Percentiles rank a stretch among this genome's conserved stretches.
Conservation (phyloP, 2,888 invertebrate species). For the Drosophila melanosoma region DNA sequence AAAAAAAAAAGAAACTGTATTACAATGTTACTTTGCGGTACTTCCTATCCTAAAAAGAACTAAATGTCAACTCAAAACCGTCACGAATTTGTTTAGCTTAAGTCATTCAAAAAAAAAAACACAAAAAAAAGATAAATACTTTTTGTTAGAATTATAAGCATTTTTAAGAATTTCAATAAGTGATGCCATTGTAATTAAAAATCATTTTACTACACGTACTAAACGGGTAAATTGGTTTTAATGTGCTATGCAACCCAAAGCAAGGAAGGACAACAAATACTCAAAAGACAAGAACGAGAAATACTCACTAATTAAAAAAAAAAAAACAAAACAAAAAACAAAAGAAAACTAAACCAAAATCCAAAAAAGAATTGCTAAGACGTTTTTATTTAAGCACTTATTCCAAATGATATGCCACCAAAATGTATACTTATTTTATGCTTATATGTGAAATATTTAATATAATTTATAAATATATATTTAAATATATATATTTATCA, state of each 20-base stretch:
- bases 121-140: slow-evolving; percentile 18
- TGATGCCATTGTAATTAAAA: slow-evolving; percentile 55
- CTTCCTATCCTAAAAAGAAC: slow-evolving; percentile 55
- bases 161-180: slow-evolving; percentile 56
- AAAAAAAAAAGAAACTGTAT: slow-evolving; percentile 47
- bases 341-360: not conserved
- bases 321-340: slow-evolving; percentile 20
- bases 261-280: slow-evolving; percentile 24
- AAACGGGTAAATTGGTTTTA: slow-evolving; percentile 39
- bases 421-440: slow-evolving; percentile 63
- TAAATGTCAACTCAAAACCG: slow-evolving; percentile 50
- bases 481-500: slow-evolving; percentile 38
- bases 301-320: slow-evolving; percentile 48
- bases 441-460: slow-evolving; percentile 56
- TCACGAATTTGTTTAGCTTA: slow-evolving; percentile 72
- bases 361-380: slow-evolving; percentile 12
- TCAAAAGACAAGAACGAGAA: slow-evolving; percentile 16
- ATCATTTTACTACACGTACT: slow-evolving; percentile 41
- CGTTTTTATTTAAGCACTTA: slow-evolving; percentile 56
- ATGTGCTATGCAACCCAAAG: slow-evolving; percentile 42
- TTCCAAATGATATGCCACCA: slow-evolving; percentile 77
- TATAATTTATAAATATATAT: slow-evolving; percentile 35
- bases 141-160: slow-evolving; percentile 71
- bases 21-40: slow-evolving; percentile 70
- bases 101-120: slow-evolving; percentile 29